Evolutionary conservation across 2,888 invertebrate genomes (phyloP).

Genomic region (Scelioninae gen. 2): DNA sequence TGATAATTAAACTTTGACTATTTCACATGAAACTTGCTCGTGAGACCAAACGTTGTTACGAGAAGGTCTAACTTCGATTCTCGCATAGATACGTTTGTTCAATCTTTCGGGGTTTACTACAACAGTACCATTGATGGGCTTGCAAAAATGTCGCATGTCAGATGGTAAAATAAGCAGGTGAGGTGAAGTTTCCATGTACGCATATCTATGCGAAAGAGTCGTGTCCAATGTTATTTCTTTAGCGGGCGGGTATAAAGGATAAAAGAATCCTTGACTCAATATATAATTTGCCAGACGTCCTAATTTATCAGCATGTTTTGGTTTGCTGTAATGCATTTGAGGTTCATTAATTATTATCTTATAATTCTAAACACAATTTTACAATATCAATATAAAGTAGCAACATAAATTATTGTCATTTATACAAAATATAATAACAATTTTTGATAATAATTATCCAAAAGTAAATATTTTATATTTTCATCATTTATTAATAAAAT

Average conservation of each 20-base stretch:
- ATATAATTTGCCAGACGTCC: constrained; percentile 85
- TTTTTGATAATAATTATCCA: too few species aligned
- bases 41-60: constrained; percentile 62
- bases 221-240: constrained; percentile 83
- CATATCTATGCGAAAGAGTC: constrained; percentile 83
- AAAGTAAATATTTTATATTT: too few species aligned
- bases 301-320: constrained; percentile 80
- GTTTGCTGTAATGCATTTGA: constrained; percentile 75
- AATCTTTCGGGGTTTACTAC: constrained; percentile 92
- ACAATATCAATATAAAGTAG: too few species aligned
- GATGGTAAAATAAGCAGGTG: constrained; percentile 91
- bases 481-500: too few species aligned
- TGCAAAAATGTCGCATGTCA: constrained; percentile 86
- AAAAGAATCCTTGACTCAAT: constrained; percentile 86
- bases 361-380: too few species aligned
- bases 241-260: constrained; percentile 87
- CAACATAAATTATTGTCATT: too few species aligned
- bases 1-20: constrained; percentile 66
- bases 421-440: too few species aligned
- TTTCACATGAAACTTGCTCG: constrained; percentile 69
- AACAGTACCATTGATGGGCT: constrained; percentile 87
- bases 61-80: constrained; percentile 77
- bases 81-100: constrained; percentile 86
- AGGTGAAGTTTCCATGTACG: constrained; percentile 84
- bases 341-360: too few species aligned